Percentiles rank a stretch among this genome's conserved stretches.
These are phyloP conservation scores for Phrynocephalus vlangalii DNA, from an alignment of 2,797 vertebrate genomes.

Conservation along the genomic window DNA sequence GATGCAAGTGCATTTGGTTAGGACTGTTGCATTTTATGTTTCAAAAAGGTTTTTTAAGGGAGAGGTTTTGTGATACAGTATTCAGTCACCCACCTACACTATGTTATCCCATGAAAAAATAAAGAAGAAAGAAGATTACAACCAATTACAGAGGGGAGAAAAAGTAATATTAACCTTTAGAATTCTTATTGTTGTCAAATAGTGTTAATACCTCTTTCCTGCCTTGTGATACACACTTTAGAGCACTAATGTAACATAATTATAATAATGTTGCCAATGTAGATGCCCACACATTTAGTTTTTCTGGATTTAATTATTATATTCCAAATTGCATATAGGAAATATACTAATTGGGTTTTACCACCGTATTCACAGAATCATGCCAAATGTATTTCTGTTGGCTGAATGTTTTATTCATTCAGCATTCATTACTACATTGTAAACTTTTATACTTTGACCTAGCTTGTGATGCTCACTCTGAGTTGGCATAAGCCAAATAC, in stretches of 20 bases:
- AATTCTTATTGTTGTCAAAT: slow-evolving; percentile 40
- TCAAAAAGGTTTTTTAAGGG: slow-evolving; percentile 12
- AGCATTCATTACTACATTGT: slow-evolving; percentile 19
- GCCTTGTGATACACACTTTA: slow-evolving; percentile 25
- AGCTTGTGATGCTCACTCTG: not conserved
- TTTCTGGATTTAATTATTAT: slow-evolving; percentile 51
- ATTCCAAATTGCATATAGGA: slow-evolving; percentile 46
- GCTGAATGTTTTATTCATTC: slow-evolving; percentile 7
- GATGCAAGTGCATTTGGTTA: not conserved
- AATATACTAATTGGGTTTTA: slow-evolving; percentile 50
- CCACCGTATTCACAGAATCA: slow-evolving; percentile 42
- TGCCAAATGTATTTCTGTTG: slow-evolving; percentile 19
- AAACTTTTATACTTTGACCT: slow-evolving; percentile 9
- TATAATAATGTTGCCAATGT: slow-evolving; percentile 50
- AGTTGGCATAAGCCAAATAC: slow-evolving; percentile 17
- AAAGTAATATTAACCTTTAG: slow-evolving; percentile 47
- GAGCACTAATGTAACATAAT: slow-evolving; percentile 47
- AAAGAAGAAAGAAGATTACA: slow-evolving; percentile 38
- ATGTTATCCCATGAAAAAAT: slow-evolving; percentile 37
- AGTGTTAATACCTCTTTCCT: slow-evolving; percentile 32
- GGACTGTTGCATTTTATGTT: not conserved
- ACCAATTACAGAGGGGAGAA: not conserved
- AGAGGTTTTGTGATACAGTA: not conserved
- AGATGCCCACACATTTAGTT: slow-evolving; percentile 50
- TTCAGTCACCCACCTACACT: not conserved